Evolutionary conservation across 2,797 vertebrate species (phyloP), one percentile per base, ranked within the genome.

Genomic region (Mormyrus proboscirostris): DNA sequence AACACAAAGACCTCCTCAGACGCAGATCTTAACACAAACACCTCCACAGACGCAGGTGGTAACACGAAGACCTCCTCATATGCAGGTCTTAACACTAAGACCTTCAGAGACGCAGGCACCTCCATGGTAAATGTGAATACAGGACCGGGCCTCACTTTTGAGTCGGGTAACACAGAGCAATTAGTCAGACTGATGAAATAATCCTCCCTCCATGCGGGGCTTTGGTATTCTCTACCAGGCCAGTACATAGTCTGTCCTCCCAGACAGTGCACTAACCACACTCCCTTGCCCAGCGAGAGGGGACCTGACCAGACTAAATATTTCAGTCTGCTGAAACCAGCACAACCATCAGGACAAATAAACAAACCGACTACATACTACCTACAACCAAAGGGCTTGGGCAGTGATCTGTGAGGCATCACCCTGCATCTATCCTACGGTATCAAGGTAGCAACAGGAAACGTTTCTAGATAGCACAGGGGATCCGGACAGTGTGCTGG

Each of bases 161-260:
- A 91, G 89, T 88, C 1, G 55, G 87, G 89, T 76, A 65, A 62
- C 83, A 65, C 88, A 49, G 82, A 89, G 86, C 86, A 89, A 91
- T 93, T 91, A 92, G 86, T 91, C 83, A 91, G 89, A 29, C 69
- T 89, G 90, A 90, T 93, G 91, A 91, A 91, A 86, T 91, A 50
- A 91, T 90, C 84, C 90, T 90, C 89, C 91, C 87, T 91, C 86
- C 76, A 89, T 89, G 89, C 76, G 88, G 51, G 47, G 69, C 33
- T 88, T 62, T 86, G 82, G 62, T 55, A 12, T n/a, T 10, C 50
- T 87, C 33, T 57, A 65, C 62, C 83, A 9, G 47, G 25, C 25
- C n/a, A 29, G 6, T 29, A 33, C 62, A 33, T 7, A 50, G 83
- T 49, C 44, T 47, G 25, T 12, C 25, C 55, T 19, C 5, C 7